Conservation (phyloP, 2,888 invertebrate genomes). For the Acronicta aceris region DNA sequence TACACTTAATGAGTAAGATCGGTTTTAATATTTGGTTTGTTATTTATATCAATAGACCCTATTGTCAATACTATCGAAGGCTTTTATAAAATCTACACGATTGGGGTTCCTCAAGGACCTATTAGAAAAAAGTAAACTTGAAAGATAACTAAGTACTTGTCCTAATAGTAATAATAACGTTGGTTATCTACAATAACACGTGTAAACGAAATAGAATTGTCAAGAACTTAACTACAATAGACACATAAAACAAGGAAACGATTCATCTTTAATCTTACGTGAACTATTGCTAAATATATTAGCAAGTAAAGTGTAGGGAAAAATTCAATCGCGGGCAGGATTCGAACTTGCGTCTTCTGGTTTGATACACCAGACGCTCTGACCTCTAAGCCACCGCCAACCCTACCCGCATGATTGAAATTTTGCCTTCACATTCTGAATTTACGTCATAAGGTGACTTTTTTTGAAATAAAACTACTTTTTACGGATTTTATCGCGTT, state of each 20-base stretch:
- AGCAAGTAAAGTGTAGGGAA: no score
- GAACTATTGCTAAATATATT: not conserved
- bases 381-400: no score
- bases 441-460: no score
- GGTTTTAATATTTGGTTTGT: no score
- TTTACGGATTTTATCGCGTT: no score
- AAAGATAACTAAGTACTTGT: not conserved
- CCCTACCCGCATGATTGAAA: no score
- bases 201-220: slow-evolving; percentile 19
- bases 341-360: no score
- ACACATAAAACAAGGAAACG: slow-evolving; percentile 11
- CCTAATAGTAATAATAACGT: slow-evolving; percentile 10
- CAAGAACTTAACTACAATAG: slow-evolving; percentile 10
- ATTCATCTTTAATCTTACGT: not conserved
- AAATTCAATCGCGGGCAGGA: no score
- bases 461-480: no score
- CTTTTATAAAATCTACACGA: slow-evolving; percentile 9
- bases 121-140: not conserved
- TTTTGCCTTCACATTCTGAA: no score
- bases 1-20: not conserved
- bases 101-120: slow-evolving; percentile 10
- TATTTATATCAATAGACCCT: no score
- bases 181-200: slow-evolving; percentile 23
- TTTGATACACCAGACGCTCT: no score
- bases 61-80: slow-evolving; percentile 15